Conservation (phyloP, 2,888 invertebrate species). For the Pyrochroa serraticornis region DNA sequence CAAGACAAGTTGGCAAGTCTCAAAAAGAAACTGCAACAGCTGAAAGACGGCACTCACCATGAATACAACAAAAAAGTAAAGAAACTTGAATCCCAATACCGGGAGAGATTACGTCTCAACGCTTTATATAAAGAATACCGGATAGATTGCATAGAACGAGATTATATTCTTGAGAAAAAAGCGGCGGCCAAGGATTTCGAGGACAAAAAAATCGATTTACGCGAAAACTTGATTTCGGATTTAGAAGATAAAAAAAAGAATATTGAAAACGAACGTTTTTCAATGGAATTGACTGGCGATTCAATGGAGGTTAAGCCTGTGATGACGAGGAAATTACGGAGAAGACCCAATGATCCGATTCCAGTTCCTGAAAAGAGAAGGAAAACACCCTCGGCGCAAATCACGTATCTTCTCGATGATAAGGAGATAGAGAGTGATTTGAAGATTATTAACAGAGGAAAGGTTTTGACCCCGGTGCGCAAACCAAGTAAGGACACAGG, state of each 20-base stretch:
- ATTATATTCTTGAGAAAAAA: slow-evolving; percentile 86
- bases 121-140: slow-evolving; percentile 78
- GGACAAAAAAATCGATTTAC: slow-evolving; percentile 90
- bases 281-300: slow-evolving; percentile 89
- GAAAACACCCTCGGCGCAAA: slow-evolving; percentile 80
- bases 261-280: slow-evolving; percentile 85
- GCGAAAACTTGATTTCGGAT: slow-evolving; percentile 87
- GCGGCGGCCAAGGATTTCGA: slow-evolving; percentile 92
- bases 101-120: slow-evolving; percentile 80
- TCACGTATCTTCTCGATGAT: slow-evolving; percentile 88
- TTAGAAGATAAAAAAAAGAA: slow-evolving; percentile 90
- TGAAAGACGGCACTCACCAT: slow-evolving; percentile 84
- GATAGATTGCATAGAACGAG: slow-evolving; percentile 85
- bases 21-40: slow-evolving; percentile 87
- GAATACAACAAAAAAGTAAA: slow-evolving; percentile 84
- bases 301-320: slow-evolving; percentile 92
- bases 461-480: slow-evolving; percentile 58
- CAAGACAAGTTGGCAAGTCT: slow-evolving; percentile 88
- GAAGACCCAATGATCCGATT: slow-evolving; percentile 92
- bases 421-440: slow-evolving; percentile 88
- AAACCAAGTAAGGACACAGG: slow-evolving; percentile 59
- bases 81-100: slow-evolving; percentile 80
- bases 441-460: slow-evolving; percentile 73
- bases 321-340: slow-evolving; percentile 90
- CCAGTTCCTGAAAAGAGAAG: slow-evolving; percentile 88